Conservation (phyloP, 2,113 vertebrate genomes). For the Leiothrix lutea region DNA sequence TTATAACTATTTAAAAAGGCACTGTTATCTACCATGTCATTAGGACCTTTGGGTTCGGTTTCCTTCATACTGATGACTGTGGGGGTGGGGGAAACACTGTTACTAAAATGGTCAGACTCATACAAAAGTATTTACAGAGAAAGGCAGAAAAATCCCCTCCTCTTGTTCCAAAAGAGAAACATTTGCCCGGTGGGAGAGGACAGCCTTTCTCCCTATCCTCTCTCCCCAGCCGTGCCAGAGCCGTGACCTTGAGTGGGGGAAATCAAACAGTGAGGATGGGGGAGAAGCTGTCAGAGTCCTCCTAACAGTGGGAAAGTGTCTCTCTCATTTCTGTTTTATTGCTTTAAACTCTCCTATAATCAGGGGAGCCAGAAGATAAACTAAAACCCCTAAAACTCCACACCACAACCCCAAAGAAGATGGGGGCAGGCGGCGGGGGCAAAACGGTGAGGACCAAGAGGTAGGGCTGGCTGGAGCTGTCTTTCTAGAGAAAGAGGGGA, state of each 20-base stretch:
- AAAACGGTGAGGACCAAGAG: background rate
- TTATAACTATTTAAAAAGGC: slow-evolving; percentile 52
- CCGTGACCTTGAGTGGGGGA: slow-evolving; percentile 47
- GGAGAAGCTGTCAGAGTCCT: slow-evolving; percentile 45
- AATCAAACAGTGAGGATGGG: background rate
- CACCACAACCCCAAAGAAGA: background rate
- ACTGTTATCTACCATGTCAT: slow-evolving; percentile 59
- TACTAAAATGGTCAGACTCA: slow-evolving; percentile 61
- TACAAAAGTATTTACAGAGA: slow-evolving; percentile 74
- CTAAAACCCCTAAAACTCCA: background rate
- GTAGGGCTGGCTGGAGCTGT: slow-evolving; percentile 44
- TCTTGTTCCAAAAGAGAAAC: slow-evolving; percentile 62
- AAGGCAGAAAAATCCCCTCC: slow-evolving; percentile 64
- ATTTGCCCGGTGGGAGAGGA: slow-evolving; percentile 17
- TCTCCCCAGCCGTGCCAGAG: background rate
- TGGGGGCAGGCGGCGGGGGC: background rate
- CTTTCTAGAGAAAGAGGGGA: slow-evolving; percentile 38
- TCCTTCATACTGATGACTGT: slow-evolving; percentile 77
- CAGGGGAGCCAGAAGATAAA: slow-evolving; percentile 17
- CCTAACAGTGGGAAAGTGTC: slow-evolving; percentile 39
- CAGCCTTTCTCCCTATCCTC: slow-evolving; percentile 1
- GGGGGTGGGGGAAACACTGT: slow-evolving; percentile 62
- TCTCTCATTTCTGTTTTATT: slow-evolving; percentile 13
- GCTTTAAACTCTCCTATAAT: slow-evolving; percentile 22
- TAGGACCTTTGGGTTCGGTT: slow-evolving; percentile 63